Evolutionary conservation across 1,140 invertebrate genomes (phyloP), one percentile per base, ranked within the genome.

Genomic region (Trichomalopsis sarcophagae): DNA sequence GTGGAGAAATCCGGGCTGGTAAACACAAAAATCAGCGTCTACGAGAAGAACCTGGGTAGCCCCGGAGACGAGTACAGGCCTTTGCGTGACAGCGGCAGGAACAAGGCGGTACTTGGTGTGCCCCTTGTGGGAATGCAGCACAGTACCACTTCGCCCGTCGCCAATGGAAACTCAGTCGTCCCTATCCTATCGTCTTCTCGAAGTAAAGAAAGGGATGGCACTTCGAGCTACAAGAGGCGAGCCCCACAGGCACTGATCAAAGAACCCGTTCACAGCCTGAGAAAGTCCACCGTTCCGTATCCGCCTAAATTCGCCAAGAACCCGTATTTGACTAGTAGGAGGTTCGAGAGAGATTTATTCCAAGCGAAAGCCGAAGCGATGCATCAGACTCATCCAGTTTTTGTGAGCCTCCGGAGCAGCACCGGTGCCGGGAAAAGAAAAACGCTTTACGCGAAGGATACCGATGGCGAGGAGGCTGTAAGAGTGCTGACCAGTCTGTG

Each of bases 121-220:
- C 92, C 92, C 2, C 80, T 93, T 14, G 90, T 93, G 0, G 92
- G 92, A 3, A 93, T 93, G 92, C 92, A 92, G 40, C 90, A 91
- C 21, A 13, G 81, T 82, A 0, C 44, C 1, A 44, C 17, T n/a
- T 47, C 62, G 0, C 21, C 82, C n/a, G 30, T 30, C n/a, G 30
- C 74, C 44, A n/a, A n/a, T 77, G 10, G 27, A 47, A 7, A 78
- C 1, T 27, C 40, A 11, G 6, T 33, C 23, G 13, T 10, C 6
- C 9, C 85, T 87, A 62, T 7, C 1, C 21, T 62, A 9, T 23
- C 77, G 27, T 6, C 66, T 33, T 27, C 79, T 11, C 33, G 40
- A 33, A 40, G 40, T 11, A 5, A 84, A 80, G 62, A 66, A 71
- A 30, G 78, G 1, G 62, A 66, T 66, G 11, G 27, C 2, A 71